Evolutionary conservation across 2,797 vertebrate species (phyloP).

Genomic region (Esox masquinongy): DNA sequence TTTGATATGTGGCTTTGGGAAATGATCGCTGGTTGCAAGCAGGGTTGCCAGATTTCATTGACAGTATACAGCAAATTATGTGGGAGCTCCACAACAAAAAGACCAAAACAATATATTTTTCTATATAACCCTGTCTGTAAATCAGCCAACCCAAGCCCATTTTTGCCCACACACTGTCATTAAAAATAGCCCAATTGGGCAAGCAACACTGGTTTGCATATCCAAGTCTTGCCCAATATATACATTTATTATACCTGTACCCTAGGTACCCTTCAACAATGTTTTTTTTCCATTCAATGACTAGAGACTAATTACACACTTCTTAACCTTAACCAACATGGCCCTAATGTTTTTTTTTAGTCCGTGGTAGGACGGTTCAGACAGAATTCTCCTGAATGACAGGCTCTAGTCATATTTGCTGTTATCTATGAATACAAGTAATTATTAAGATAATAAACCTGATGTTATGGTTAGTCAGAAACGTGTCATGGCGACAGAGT

Average conservation of each 20-base stretch:
- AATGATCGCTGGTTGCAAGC: neutral
- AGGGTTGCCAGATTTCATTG: neutral
- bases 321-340: conserved; percentile 5
- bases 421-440: neutral
- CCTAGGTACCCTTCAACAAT: no score
- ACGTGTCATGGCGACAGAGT: neutral
- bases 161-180: no score
- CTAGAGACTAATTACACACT: neutral
- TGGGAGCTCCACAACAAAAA: no score
- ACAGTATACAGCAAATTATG: no score
- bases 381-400: neutral
- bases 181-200: no score
- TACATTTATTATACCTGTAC: no score
- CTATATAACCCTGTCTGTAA: no score
- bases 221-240: no score
- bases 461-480: neutral
- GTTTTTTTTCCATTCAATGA: no score
- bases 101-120: no score
- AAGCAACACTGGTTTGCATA: no score
- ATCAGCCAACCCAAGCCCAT: no score
- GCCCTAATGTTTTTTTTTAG: neutral
- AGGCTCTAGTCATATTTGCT: neutral
- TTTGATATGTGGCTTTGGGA: neutral
- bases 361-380: neutral
- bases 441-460: neutral